phyloP scores from a whole-genome alignment of 2,797 vertebrate genomes.

The Labeo calbasu region DNA sequence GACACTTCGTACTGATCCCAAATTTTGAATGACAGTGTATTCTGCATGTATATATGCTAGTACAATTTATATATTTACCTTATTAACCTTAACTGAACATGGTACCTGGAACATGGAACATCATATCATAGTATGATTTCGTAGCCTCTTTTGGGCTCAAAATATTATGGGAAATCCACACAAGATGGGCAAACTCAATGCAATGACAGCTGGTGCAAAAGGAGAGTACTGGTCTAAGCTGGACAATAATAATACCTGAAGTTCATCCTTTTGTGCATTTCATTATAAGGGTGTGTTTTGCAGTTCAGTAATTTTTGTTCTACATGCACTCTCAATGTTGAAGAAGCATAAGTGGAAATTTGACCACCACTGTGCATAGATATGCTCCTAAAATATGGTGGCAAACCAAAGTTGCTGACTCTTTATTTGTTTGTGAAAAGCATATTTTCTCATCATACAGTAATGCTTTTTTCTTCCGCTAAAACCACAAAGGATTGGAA shows the following conservation, averaged over 20 bases:
- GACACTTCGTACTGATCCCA: not conserved
- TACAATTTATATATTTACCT: not conserved
- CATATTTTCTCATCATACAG: conserved; percentile 29
- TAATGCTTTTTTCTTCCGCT: conserved; percentile 34
- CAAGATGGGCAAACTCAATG: not conserved
- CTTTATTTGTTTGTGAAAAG: conserved; percentile 25
- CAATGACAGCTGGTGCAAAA: not conserved
- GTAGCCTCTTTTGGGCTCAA: not conserved
- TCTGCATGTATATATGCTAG: not conserved
- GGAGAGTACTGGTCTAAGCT: no score
- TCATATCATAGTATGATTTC: not conserved
- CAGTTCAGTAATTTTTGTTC: not conserved
- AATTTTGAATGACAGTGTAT: not conserved
- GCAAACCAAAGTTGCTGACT: conserved; percentile 19
- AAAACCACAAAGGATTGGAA: conserved; percentile 37
- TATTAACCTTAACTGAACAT: not conserved
- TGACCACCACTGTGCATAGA: not conserved
- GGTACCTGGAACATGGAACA: no score
- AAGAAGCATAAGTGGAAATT: not conserved
- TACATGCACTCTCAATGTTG: not conserved
- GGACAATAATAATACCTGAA: not conserved
- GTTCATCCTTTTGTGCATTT: not conserved
- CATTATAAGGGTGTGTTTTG: not conserved
- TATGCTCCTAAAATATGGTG: not conserved
- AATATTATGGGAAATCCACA: not conserved